A percentile compares a stretch with the other conserved stretches of the same genome.
phyloP scores from a whole-genome alignment of 2,113 vertebrate genomes.

The Rhineura floridana region DNA sequence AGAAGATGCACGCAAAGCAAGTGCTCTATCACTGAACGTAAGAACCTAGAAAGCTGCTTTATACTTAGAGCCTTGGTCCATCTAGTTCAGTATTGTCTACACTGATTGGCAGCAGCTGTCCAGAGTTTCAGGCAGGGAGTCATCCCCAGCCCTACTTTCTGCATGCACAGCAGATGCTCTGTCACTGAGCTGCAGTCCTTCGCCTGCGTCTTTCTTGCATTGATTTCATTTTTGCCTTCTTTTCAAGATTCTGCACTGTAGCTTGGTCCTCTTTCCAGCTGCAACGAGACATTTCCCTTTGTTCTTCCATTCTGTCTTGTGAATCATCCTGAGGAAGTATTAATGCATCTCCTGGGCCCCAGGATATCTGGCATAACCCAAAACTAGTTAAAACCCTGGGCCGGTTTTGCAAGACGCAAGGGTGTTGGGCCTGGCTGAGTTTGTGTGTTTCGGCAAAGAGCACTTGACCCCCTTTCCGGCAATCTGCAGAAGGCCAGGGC shows the following conservation, averaged over 20 bases:
- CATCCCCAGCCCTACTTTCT: no score
- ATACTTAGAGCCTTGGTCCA: no score
- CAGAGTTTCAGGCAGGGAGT: no score
- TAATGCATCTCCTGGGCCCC: not conserved
- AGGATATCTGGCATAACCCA: conserved; percentile 13
- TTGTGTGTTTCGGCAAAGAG: not conserved
- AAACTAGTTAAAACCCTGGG: not conserved
- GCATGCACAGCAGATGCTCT: no score
- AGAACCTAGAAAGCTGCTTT: no score
- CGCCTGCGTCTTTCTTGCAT: no score
- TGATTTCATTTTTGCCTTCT: not conserved
- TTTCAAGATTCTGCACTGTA: not conserved
- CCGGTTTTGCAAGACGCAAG: not conserved
- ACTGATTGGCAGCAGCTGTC: no score
- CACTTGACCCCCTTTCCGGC: not conserved
- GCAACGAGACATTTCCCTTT: not conserved
- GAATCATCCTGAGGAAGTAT: not conserved
- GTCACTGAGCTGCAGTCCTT: no score
- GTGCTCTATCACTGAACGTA: no score
- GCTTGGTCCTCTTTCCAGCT: not conserved
- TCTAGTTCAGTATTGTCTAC: no score
- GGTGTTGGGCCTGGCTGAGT: no score
- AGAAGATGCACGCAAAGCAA: no score
- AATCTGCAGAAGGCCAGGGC: not conserved
- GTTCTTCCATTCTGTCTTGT: not conserved